Percentiles rank a stretch among this genome's conserved stretches.
These are phyloP conservation scores for Pseudorectes ferrugineus DNA, from an alignment of 2,113 vertebrate species.

Conservation along the genomic window DNA sequence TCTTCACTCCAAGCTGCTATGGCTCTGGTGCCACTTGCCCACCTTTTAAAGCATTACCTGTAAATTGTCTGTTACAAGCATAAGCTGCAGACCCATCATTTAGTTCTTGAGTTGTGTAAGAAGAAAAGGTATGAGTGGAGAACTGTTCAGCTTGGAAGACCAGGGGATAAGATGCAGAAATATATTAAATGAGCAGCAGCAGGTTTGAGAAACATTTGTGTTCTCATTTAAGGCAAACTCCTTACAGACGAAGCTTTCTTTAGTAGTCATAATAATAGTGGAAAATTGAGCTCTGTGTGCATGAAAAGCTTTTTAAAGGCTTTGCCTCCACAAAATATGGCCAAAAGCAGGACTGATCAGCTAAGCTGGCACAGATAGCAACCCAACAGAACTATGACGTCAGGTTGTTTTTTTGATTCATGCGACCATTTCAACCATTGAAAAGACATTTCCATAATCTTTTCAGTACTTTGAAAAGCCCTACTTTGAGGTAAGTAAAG, in stretches of 20 bases:
- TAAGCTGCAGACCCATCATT: background rate
- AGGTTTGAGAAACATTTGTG: background rate
- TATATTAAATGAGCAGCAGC: background rate
- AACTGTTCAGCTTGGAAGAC: background rate
- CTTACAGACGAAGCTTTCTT: background rate
- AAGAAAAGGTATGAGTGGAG: background rate
- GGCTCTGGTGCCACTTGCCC: background rate
- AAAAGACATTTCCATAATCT: conserved; percentile 25
- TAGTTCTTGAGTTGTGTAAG: background rate
- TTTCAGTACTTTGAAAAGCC: background rate
- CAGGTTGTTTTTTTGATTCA: background rate
- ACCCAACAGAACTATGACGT: background rate
- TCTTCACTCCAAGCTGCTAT: background rate
- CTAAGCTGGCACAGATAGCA: background rate
- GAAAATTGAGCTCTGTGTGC: background rate
- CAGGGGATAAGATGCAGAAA: background rate
- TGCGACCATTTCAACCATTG: background rate
- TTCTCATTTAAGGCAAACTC: background rate
- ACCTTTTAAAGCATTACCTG: background rate
- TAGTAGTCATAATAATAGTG: background rate
- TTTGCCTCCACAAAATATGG: background rate
- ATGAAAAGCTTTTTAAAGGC: background rate
- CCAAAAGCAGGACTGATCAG: background rate
- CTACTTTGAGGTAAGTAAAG: conserved; percentile 16
- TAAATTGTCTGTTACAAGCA: background rate